phyloP scores from a whole-genome alignment of 2,888 invertebrate species.

The Noctua janthe region DNA sequence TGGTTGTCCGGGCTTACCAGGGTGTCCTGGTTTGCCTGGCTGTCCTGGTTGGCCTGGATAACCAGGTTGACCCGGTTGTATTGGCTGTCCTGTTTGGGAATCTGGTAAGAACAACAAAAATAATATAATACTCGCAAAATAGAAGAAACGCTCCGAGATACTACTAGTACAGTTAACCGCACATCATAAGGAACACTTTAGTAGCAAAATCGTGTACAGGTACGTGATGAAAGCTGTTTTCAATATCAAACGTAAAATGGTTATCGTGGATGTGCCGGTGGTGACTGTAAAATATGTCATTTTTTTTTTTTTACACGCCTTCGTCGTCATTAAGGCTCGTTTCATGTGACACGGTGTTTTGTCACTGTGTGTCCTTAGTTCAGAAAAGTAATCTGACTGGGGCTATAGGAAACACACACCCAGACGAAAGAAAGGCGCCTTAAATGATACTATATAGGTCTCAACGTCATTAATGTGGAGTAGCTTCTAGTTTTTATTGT shows the following conservation, averaged over 20 bases:
- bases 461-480: not conserved
- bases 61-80: constrained; percentile 61
- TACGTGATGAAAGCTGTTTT: not conserved
- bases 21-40: constrained; percentile 11
- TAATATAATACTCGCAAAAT: not conserved
- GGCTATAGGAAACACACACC: not conserved
- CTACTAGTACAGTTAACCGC: not conserved
- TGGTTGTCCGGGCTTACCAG: not conserved
- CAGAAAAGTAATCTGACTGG: not conserved
- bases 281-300: not conserved
- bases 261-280: not conserved
- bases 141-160: not conserved
- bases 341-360: not conserved
- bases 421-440: not conserved
- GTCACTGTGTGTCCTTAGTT: not conserved
- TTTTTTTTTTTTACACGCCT: not conserved
- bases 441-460: not conserved
- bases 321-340: not conserved
- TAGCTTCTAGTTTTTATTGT: not conserved
- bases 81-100: constrained; percentile 48
- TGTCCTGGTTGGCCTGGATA: constrained; percentile 1
- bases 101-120: constrained; percentile 4
- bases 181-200: not conserved
- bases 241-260: not conserved
- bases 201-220: not conserved